Evolutionary conservation across 1,140 invertebrate species (phyloP), one percentile per base, ranked within the genome.

Genomic region (Rhopalosiphum maidis): DNA sequence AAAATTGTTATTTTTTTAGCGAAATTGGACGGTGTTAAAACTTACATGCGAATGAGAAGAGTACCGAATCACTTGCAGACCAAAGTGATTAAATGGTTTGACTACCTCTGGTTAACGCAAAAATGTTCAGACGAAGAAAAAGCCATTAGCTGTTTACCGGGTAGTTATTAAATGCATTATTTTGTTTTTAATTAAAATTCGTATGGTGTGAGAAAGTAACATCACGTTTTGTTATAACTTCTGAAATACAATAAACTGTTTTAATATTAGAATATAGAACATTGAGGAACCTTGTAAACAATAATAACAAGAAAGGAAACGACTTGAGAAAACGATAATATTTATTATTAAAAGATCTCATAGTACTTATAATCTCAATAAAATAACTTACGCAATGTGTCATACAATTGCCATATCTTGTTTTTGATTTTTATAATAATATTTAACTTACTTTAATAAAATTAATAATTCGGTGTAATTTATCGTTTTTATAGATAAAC

Each of bases 1-100:
- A 83, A 2, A 85, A 91, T 85, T 92, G 0, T 90, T 77, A 37
- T 91, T 41, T 94, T 89, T 85, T 18, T 96, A 99, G 99, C 99
- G 48, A 99, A 99, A 96, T 96, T 99, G 95, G 99, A 99, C 95
- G 98, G 98, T 23, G 99, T 99, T 55, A 99, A 99, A 96, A 99
- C 99, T 4, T 99, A 99, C 95, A 99, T 99, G 99, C 96, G 98
- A 92, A 98, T 99, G 97, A 96, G 99, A 90, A 96, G 98, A 94
- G 99, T 99, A 87, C 99, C 99, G 23, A 97, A 97, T 94, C 98
- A 99, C 95, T 96, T 99, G 83, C 98, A 99, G 96, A 98, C 99
- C 94, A 99, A 99, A 95, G 99, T 99, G 90, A 99, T 99, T 95
- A 99, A 99, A 95, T 99, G 99, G 99, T 99, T 99, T 95, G 99